Base-by-base conservation (phyloP, 2,888 invertebrate species). In the Dioctria linearis region DNA sequence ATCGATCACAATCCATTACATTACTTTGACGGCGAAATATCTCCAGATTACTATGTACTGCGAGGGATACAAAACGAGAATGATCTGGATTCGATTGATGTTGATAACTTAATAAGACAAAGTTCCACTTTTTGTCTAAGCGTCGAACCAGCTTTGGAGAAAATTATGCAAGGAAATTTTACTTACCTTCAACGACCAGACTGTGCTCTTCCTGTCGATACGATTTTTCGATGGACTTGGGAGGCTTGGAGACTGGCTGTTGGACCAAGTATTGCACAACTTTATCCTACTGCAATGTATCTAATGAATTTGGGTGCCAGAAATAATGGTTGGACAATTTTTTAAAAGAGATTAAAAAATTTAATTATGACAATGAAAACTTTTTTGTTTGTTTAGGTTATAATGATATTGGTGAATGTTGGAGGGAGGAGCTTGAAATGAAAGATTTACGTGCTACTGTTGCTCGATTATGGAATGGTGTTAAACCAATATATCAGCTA, bases 401-500 rank as follows among this genome's bases (percentile, higher is more conserved):
- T 85, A 83, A 89, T 6, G 90, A 94, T 84, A 91, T 92, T 40
- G 93, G 93, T 0, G 91, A 90, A 65, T 87, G 90, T 3, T 94
- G 94, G 94, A 90, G 93, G 0, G 91, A 92, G 69, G 93, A 93
- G 81, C 88, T 93, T 3, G 94, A 94, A 86, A 90, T 91, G 9
- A 89, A 90, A 0, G 88, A 92, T 83, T 90, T 95, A 49, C 89
- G 91, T 71, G 83, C 88, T 0, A 85, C 91, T 3, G 90, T 93
- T n/a, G 89, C 89, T 0, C 85, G 87, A 13, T 86, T 94, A 0
- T 93, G 92, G 86, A 84, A 89, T 3, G 89, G 90, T 80, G 86
- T 95, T 1, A 88, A 90, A 82, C 93, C 94, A 0, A 86, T 95
- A 0, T 95, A 95, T 86, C 85, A 89, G 37, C 88, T 94, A 42